Evolutionary conservation across 2,113 vertebrate genomes (phyloP).

Genomic region (Perca flavescens): DNA sequence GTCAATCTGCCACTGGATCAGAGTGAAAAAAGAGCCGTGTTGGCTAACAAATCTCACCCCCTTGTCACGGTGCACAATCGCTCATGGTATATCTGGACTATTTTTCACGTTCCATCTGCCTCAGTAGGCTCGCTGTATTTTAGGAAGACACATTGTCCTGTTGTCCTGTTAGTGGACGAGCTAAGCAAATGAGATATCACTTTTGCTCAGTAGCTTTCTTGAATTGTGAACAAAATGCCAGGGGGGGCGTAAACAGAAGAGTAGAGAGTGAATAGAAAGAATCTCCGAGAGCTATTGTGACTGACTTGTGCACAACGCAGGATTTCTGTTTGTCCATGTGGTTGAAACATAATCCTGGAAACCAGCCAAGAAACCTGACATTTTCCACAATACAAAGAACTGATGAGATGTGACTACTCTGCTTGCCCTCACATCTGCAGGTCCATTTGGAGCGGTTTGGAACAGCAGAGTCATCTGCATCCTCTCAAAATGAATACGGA

Average conservation of each 20-base stretch:
- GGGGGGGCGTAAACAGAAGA: not conserved
- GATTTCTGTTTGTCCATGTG: not conserved
- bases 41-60: no score
- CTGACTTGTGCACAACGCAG: not conserved
- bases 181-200: not conserved
- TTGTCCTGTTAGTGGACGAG: not conserved
- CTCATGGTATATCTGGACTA: no score
- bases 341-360: constrained; percentile 3
- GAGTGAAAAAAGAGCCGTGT: no score
- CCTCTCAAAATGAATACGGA: constrained; percentile 2
- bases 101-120: no score
- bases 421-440: not conserved
- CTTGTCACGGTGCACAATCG: no score
- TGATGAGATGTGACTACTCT: not conserved
- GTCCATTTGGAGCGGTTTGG: not conserved
- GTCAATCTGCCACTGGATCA: no score
- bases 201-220: not conserved
- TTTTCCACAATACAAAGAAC: not conserved
- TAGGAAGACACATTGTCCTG: no score
- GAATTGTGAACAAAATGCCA: not conserved
- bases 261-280: not conserved
- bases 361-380: not conserved
- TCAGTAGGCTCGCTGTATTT: no score
- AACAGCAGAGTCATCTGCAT: not conserved
- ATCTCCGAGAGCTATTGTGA: not conserved